phyloP scores from a whole-genome alignment of 2,113 vertebrate genomes.

The Myocastor coypus region DNA sequence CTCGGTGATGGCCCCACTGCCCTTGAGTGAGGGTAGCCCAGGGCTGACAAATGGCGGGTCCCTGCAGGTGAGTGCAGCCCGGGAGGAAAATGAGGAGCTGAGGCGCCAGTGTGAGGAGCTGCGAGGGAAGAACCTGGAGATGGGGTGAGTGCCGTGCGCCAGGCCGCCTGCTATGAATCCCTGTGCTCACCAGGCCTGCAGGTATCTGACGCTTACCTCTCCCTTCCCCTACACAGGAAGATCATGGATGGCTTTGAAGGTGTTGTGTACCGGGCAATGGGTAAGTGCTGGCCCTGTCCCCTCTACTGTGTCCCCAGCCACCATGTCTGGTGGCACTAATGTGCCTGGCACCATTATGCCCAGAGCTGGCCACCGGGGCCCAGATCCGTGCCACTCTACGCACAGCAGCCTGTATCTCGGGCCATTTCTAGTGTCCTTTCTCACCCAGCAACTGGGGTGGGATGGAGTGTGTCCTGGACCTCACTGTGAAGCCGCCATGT shows the following conservation, averaged over 20 bases:
- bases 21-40: not conserved
- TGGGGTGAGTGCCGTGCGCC: slow-evolving; percentile 87
- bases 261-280: slow-evolving; percentile 89
- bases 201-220: rapidly evolving
- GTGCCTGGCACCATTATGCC: not conserved
- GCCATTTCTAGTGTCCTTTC: not conserved
- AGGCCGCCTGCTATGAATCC: not conserved
- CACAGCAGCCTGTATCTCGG: not conserved
- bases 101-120: slow-evolving; percentile 85
- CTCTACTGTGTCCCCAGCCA: not conserved
- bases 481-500: not conserved
- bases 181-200: not conserved
- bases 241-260: slow-evolving; percentile 92
- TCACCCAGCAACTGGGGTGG: not conserved
- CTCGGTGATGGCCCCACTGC: not conserved
- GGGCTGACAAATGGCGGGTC: rapidly evolving
- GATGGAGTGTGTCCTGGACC: not conserved
- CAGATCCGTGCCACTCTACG: too few species aligned
- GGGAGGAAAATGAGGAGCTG: slow-evolving; percentile 86
- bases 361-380: not conserved
- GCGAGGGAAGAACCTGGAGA: slow-evolving; percentile 87
- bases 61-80: slow-evolving; percentile 85
- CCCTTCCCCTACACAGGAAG: slow-evolving; percentile 85
- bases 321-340: not conserved
- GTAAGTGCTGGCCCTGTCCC: slow-evolving; percentile 82